Base-by-base conservation (phyloP, 2,888 invertebrate genomes). In the Plebejus argus region DNA sequence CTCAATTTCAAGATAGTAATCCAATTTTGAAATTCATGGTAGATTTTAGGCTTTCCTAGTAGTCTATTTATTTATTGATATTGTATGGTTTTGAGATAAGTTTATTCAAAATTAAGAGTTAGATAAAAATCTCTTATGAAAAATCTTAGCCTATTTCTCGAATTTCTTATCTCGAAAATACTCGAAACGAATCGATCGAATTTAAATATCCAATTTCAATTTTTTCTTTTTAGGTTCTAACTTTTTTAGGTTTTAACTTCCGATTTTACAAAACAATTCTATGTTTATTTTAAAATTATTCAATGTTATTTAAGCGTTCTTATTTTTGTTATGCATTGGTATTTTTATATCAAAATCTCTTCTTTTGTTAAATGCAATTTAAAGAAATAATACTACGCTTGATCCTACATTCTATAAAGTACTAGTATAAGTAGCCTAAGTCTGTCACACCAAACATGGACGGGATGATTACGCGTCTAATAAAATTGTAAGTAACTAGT, bases 111-210 rank as follows among this genome's bases (percentile, higher is more conserved):
- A 20, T 20, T 20, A 20, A 20, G 23, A 61, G 49, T 49, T 49
- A 53, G 53, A 53, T 53, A 53, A 10, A 10, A 61, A 23, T 61
- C 10, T 23, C 3, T 10, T 3, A 58, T 20, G 8, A 1, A 58
- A 20, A 61, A 28, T 15, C 66, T 28, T 18, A 7, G 66, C 66
- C 28, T 66, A 66, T 18, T 33, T 18, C 18, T 66, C 66, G 66
- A 66, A 66, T 28, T 33, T 66, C 18, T 66, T 18, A 28, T 28
- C 4, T 5, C 23, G 39, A 66, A 76, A 76, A 66, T 76, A 45
- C 20, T 76, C 18, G 66, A 35, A 58, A 76, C 76, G 76, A 76
- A 66, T 76, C 76, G 45, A 76, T 28, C 76, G 76, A 76, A 76
- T 76, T 76, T 39, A n/a, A n/a, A 61, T 20, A 20, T 58, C 20